Conservation (phyloP, 2,888 invertebrate species). For the Pediacus dermestoides region DNA sequence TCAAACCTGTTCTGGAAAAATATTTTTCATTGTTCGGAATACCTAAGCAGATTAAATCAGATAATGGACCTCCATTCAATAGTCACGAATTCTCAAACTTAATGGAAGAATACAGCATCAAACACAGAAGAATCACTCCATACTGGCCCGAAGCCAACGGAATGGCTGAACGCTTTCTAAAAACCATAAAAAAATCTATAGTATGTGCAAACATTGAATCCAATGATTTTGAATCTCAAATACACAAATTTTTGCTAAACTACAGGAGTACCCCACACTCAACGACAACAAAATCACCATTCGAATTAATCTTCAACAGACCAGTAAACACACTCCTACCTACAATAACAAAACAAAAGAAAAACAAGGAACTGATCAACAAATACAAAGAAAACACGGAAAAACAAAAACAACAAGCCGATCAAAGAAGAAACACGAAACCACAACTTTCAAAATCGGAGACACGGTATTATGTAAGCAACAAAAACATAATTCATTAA, state of each 20-base stretch:
- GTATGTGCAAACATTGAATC: slow-evolving; percentile 10
- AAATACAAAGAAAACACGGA: too few relatives aligned
- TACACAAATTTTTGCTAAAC: slow-evolving; percentile 14
- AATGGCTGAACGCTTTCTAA: slow-evolving; percentile 19
- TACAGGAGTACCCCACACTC: slow-evolving; percentile 16
- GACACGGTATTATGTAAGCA: not conserved
- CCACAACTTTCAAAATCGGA: not conserved
- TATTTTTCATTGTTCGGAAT: slow-evolving; percentile 13
- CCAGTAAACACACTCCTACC: too few relatives aligned
- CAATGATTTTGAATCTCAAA: slow-evolving; percentile 7
- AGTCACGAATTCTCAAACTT: slow-evolving; percentile 15
- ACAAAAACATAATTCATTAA: not conserved
- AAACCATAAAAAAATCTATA: slow-evolving; percentile 9
- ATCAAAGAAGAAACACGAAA: too few relatives aligned
- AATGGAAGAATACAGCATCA: slow-evolving; percentile 11
- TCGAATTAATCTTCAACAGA: slow-evolving; percentile 12
- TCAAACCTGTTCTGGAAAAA: slow-evolving; percentile 13
- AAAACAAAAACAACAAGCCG: too few relatives aligned
- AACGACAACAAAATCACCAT: slow-evolving; percentile 11
- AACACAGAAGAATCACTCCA: slow-evolving; percentile 19
- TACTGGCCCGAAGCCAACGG: slow-evolving; percentile 26
- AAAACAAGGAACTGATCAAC: too few relatives aligned
- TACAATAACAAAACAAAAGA: too few relatives aligned
- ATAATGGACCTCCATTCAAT: slow-evolving; percentile 21
- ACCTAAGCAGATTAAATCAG: slow-evolving; percentile 13